Conservation (phyloP, 92 coral and sea anemone species). For the Porites rus region DNA sequence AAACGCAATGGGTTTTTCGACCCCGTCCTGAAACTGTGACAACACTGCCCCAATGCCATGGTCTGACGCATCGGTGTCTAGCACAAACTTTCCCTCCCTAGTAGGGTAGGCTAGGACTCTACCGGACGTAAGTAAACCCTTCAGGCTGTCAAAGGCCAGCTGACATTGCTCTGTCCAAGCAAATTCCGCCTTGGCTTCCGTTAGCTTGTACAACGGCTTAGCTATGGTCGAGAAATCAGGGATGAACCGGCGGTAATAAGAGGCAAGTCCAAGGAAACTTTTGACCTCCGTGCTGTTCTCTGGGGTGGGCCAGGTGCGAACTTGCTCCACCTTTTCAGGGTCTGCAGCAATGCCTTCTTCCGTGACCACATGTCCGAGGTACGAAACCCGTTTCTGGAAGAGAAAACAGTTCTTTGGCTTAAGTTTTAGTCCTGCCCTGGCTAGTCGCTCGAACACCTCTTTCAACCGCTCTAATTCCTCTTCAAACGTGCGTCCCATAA, state of each 20-base stretch:
- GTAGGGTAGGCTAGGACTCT: slow-evolving; percentile 55
- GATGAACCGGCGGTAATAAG: slow-evolving; percentile 39
- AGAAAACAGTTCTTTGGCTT: slow-evolving; percentile 45
- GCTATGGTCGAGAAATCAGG: slow-evolving; percentile 47
- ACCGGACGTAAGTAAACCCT: slow-evolving; percentile 37
- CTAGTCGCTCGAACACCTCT: too few relatives aligned
- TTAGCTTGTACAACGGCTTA: slow-evolving; percentile 61
- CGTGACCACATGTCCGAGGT: slow-evolving; percentile 62
- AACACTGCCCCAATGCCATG: slow-evolving; percentile 50
- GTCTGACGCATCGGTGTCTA: slow-evolving; percentile 53
- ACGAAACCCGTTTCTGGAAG: neutral
- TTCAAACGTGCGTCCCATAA: slow-evolving; percentile 39
- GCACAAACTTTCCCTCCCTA: neutral
- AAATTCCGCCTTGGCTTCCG: slow-evolving; percentile 16
- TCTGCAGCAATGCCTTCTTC: slow-evolving; percentile 45
- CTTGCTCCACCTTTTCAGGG: slow-evolving; percentile 38
- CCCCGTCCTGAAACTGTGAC: slow-evolving; percentile 31
- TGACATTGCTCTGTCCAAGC: slow-evolving; percentile 45
- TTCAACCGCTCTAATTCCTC: too few relatives aligned
- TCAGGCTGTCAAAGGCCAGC: slow-evolving; percentile 50
- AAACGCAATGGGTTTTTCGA: slow-evolving; percentile 19
- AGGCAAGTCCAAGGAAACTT: slow-evolving; percentile 3
- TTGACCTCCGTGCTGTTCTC: slow-evolving; percentile 33
- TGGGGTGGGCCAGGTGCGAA: slow-evolving; percentile 41
- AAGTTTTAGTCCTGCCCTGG: slow-evolving; percentile 46